Evolutionary conservation across 2,113 vertebrate species (phyloP).

Genomic region (Cyanoramphus novaezelandiae): DNA sequence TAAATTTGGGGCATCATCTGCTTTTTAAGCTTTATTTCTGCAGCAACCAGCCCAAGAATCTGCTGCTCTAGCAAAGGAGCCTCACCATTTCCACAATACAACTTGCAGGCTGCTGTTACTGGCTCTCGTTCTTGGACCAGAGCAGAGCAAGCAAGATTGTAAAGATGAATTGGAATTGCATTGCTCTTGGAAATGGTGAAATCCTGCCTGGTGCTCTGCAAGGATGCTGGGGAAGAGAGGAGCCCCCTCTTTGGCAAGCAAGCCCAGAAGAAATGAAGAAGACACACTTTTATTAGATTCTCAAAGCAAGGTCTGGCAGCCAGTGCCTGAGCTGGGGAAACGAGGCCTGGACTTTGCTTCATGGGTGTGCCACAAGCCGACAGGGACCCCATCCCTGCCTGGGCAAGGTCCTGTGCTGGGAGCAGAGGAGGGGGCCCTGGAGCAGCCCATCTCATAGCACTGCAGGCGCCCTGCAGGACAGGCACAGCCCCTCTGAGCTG

Average conservation of each 20-base stretch:
- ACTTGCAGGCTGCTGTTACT: background rate
- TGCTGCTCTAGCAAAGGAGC: background rate
- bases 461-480: background rate
- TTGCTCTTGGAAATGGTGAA: background rate
- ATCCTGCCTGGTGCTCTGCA: background rate
- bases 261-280: background rate
- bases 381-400: background rate
- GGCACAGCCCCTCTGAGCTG: background rate
- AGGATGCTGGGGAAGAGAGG: background rate
- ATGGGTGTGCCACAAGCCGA: background rate
- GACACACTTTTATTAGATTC: background rate
- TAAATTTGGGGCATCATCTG: constrained; percentile 42
- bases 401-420: background rate
- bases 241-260: background rate
- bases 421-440: background rate
- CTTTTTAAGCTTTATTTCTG: background rate
- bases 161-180: background rate
- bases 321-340: background rate
- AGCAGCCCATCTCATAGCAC: background rate
- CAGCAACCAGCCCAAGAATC: constrained; percentile 10
- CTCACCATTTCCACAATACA: background rate
- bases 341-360: background rate
- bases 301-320: background rate
- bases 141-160: background rate
- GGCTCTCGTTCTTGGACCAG: background rate